These are phyloP conservation scores for Grallaria varia DNA, from an alignment of 2,113 vertebrate species.

Conservation along the genomic window DNA sequence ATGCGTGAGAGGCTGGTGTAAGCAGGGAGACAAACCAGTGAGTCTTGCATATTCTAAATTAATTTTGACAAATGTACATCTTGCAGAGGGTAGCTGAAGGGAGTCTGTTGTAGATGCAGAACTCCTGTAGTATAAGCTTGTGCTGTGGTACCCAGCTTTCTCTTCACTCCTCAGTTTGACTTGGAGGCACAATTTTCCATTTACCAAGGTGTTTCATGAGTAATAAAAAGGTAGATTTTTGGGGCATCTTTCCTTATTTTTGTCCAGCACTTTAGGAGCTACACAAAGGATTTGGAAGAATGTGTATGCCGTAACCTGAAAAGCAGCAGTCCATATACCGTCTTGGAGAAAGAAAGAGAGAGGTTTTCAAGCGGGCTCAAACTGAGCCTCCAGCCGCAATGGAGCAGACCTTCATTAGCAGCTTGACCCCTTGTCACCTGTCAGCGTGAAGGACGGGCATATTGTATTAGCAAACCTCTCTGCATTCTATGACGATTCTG, in stretches of 20 bases:
- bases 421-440: slow-evolving; percentile 55
- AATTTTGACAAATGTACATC: slow-evolving; percentile 46
- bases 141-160: not conserved
- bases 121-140: not conserved
- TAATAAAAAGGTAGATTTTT: not conserved
- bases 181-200: not conserved
- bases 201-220: not conserved
- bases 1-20: not conserved
- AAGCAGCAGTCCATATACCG: not conserved
- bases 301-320: not conserved
- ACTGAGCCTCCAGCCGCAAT: slow-evolving; percentile 8
- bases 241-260: slow-evolving; percentile 5
- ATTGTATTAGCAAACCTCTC: slow-evolving; percentile 50
- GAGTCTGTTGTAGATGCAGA: not conserved
- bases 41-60: slow-evolving; percentile 1
- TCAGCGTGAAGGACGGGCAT: not conserved
- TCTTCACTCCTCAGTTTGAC: not conserved
- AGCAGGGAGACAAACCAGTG: not conserved
- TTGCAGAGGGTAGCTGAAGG: slow-evolving; percentile 7
- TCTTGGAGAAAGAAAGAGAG: slow-evolving; percentile 10
- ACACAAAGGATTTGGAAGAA: not conserved
- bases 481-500: slow-evolving; percentile 9
- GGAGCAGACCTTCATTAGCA: slow-evolving; percentile 65
- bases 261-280: not conserved
- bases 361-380: slow-evolving; percentile 29